Evolutionary conservation across 2,888 invertebrate species (phyloP).

Genomic region (Nebria brevicollis): DNA sequence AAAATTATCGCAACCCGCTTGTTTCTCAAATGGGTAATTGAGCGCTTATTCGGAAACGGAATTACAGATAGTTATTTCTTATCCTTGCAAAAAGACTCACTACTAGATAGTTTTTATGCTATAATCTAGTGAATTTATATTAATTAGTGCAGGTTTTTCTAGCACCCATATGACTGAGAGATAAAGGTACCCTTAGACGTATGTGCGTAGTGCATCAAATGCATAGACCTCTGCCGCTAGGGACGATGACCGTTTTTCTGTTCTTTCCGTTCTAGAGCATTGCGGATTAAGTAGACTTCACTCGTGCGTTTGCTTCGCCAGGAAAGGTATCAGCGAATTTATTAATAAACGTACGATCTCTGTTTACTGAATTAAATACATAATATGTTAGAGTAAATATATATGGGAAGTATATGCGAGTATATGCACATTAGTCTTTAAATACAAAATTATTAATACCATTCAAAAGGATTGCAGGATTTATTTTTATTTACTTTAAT

Average conservation of each 20-base stretch:
- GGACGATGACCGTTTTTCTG: slow-evolving; percentile 34
- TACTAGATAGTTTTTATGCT: neutral
- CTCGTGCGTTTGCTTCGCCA: neutral
- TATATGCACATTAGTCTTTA: too few species aligned
- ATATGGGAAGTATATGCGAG: too few species aligned
- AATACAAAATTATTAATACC: too few species aligned
- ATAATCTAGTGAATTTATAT: slow-evolving; percentile 3
- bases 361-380: too few species aligned
- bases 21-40: neutral
- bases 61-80: neutral
- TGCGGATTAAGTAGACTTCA: neutral
- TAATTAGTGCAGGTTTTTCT: slow-evolving; percentile 38
- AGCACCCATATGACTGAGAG: slow-evolving; percentile 38
- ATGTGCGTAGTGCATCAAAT: neutral
- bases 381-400: neutral
- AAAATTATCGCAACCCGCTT: neutral
- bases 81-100: slow-evolving; percentile 7
- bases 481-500: too few species aligned
- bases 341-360: neutral
- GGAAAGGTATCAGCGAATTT: neutral
- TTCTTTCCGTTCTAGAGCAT: slow-evolving; percentile 28
- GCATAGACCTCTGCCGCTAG: neutral
- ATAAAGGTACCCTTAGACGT: slow-evolving; percentile 40
- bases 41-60: neutral
- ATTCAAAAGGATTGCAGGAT: too few species aligned